Base-by-base conservation (phyloP, 2,888 invertebrate species). In the Pantelozetes paolii region DNA sequence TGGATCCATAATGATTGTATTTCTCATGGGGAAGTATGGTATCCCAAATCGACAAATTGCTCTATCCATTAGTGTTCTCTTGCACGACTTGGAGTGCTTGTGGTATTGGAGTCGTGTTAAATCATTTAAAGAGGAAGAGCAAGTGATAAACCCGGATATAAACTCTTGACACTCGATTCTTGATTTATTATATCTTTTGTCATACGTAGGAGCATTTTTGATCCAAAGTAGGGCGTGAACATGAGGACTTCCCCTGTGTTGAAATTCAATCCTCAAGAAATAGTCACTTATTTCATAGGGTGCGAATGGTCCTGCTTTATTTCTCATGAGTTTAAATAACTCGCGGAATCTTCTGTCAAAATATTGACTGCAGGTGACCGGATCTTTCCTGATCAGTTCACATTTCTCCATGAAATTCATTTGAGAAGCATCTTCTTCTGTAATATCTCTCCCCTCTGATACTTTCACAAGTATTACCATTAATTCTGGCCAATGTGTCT, bases 341-440 rank as follows among this genome's bases (percentile, higher is more conserved):
- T 62, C 8, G 2, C 77, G 62, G 26, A 78, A 72, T 69, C 78
- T 71, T 45, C 78, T 69, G 59, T 79, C 77, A 74, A 79, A 79
- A 75, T 78, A 78, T 28, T 77, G 28, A 8, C 78, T 77, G 59
- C 77, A 77, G 13, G 77, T 79, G 2, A 79, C 77, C 13, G 79
- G 79, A 71, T 79, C 76, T n/a, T 76, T 67, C 13, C 74, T 75
- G 11, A 79, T 76, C 9, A 74, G 59, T 71, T 64, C n/a, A 15
- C 57, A 28, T 13, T 40, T 28, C 11, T 71, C 71, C n/a, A 13
- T 6, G 18, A 23, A 28, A 2, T 6, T 11, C 11, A 71, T 2
- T 11, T 13, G 9, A 2, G 13, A 13, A 11, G 71, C 32, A 15
- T 71, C 71, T 15, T 45, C 18, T 9, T 2, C 11, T 2, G 45